A percentile compares a stretch with the other conserved stretches of the same genome.
These are phyloP conservation scores for Eurytemora carolleeae DNA, from an alignment of 1,140 invertebrate species.

Conservation along the genomic window DNA sequence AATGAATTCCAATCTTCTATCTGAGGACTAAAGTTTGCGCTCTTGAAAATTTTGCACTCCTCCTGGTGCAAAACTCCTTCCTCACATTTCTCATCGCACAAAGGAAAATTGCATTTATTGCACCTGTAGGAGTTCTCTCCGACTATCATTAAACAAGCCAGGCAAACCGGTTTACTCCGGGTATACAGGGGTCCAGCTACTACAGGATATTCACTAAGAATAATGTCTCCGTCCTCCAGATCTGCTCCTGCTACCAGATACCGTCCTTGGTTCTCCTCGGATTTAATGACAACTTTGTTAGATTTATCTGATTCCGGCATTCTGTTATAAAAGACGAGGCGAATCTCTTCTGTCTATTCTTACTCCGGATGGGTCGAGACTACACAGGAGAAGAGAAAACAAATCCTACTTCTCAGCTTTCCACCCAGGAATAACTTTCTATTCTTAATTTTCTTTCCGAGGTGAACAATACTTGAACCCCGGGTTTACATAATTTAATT, in stretches of 20 bases:
- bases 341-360: no score
- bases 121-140: neutral
- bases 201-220: neutral
- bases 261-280: neutral
- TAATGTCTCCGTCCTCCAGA: neutral
- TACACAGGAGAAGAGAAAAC: no score
- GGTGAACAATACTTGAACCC: no score
- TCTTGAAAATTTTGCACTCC: neutral
- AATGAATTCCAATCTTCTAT: neutral
- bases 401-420: no score
- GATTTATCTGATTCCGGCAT: no score
- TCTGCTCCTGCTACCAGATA: neutral
- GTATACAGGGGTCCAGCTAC: neutral
- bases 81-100: neutral
- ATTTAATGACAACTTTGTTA: no score
- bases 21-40: neutral
- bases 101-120: neutral
- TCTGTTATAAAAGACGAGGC: no score
- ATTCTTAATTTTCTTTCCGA: no score
- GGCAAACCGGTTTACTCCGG: neutral
- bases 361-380: no score
- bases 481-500: no score
- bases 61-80: neutral
- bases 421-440: no score
- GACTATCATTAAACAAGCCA: neutral